These are phyloP conservation scores for Schlechtendalia chinensis DNA, from an alignment of 1,140 invertebrate species.

Conservation along the genomic window DNA sequence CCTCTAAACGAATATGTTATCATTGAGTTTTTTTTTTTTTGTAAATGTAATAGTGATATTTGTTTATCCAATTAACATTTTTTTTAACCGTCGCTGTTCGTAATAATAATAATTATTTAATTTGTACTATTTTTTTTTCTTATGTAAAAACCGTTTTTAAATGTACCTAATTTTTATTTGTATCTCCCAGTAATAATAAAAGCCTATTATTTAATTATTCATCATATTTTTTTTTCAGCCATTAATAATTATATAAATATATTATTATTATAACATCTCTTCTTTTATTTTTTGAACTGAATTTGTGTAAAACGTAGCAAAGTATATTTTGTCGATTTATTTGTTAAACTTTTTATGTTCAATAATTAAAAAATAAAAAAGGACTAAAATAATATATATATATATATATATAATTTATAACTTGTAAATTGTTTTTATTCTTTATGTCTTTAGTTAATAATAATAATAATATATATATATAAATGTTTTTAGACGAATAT, in stretches of 20 bases:
- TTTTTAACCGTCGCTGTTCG: not conserved
- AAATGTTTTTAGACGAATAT: conserved; percentile 4
- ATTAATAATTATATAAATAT: conserved; percentile 16
- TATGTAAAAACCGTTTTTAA: conserved; percentile 34
- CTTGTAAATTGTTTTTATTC: conserved; percentile 32
- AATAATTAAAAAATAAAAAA: not conserved
- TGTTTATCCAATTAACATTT: conserved; percentile 36
- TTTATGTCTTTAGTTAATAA: conserved; percentile 31
- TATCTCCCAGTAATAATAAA: no score
- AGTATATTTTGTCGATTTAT: conserved; percentile 19
- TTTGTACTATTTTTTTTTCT: conserved; percentile 24
- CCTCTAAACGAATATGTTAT: conserved; percentile 10
- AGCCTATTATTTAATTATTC: conserved; percentile 21
- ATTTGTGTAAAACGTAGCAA: conserved; percentile 5
- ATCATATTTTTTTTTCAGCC: conserved; percentile 10
- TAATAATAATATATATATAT: conserved; percentile 12
- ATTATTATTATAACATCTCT: not conserved
- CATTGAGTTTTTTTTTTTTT: not conserved
- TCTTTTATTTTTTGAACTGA: conserved; percentile 24
- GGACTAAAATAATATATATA: conserved; percentile 32
- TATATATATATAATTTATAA: conserved; percentile 43
- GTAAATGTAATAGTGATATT: conserved; percentile 25
- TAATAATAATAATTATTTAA: conserved; percentile 5
- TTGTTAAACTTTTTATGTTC: conserved; percentile 34
- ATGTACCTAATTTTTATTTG: conserved; percentile 31